Evolutionary conservation across 1,140 invertebrate species (phyloP).

Genomic region (Fopius arisanus): DNA sequence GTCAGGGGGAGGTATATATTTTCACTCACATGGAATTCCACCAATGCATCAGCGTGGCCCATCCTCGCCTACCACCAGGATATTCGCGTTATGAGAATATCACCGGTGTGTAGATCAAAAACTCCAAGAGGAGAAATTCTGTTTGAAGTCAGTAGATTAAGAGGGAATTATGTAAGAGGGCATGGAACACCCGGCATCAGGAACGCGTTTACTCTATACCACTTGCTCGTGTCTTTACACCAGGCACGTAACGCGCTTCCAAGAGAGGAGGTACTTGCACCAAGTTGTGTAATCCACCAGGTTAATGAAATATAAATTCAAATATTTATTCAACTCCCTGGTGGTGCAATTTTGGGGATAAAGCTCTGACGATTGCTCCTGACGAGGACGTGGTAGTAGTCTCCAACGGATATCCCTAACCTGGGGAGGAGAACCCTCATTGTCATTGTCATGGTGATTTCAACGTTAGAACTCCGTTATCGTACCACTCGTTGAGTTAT

Average conservation of each 20-base stretch:
- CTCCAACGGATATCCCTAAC: not conserved
- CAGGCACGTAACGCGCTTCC: slow-evolving; percentile 22
- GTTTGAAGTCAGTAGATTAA: slow-evolving; percentile 1
- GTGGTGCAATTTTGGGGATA: too few relatives aligned
- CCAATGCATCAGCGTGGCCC: not conserved
- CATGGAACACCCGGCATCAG: slow-evolving; percentile 7
- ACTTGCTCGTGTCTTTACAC: slow-evolving; percentile 4
- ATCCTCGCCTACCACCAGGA: not conserved
- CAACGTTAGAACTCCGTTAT: not conserved
- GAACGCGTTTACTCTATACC: slow-evolving; percentile 5
- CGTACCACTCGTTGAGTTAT: not conserved
- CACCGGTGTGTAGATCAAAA: too few relatives aligned
- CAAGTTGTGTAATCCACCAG: slow-evolving; percentile 14
- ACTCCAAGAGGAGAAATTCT: not conserved
- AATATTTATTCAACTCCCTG: slow-evolving; percentile 20
- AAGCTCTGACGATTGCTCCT: too few relatives aligned
- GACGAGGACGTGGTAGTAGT: too few relatives aligned
- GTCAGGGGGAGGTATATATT: not conserved
- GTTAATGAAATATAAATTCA: slow-evolving; percentile 8
- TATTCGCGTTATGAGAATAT: not conserved
- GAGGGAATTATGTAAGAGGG: slow-evolving; percentile 23
- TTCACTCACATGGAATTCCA: slow-evolving; percentile 1
- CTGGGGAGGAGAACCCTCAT: not conserved
- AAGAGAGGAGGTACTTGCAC: not conserved
- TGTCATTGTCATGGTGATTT: not conserved